Evolutionary conservation across 2,113 vertebrate species (phyloP).

Genomic region (Leucoraja erinaceus): DNA sequence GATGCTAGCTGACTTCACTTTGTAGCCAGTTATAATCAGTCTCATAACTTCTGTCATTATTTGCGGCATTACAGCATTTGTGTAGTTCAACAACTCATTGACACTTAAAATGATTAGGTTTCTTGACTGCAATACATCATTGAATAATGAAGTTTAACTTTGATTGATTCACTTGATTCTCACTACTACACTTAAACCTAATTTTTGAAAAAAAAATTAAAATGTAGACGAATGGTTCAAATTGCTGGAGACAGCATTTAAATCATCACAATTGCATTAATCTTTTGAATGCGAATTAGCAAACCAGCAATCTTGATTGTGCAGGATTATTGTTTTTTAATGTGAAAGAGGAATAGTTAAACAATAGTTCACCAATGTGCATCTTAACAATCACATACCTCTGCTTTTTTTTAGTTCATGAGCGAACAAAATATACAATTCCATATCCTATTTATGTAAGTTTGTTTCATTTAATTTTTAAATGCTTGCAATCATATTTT

Average conservation of each 20-base stretch:
- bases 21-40: no score
- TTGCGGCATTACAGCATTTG: no score
- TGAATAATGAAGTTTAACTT: not conserved
- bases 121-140: not conserved
- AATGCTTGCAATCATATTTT: not conserved
- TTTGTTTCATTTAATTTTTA: not conserved
- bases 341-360: not conserved
- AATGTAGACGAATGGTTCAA: not conserved
- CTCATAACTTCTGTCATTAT: no score
- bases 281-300: not conserved
- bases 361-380: not conserved
- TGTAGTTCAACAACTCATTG: not conserved
- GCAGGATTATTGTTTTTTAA: not conserved
- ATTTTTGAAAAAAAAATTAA: not conserved
- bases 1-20: no score
- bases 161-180: not conserved
- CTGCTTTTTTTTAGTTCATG: not conserved
- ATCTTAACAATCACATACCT: not conserved
- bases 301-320: not conserved
- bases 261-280: not conserved
- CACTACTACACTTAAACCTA: not conserved
- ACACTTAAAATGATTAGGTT: not conserved
- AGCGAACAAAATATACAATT: not conserved
- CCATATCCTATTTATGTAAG: not conserved
- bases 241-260: not conserved